phyloP scores from a whole-genome alignment of 2,888 invertebrate species.

The Amphimallon solstitiale region DNA sequence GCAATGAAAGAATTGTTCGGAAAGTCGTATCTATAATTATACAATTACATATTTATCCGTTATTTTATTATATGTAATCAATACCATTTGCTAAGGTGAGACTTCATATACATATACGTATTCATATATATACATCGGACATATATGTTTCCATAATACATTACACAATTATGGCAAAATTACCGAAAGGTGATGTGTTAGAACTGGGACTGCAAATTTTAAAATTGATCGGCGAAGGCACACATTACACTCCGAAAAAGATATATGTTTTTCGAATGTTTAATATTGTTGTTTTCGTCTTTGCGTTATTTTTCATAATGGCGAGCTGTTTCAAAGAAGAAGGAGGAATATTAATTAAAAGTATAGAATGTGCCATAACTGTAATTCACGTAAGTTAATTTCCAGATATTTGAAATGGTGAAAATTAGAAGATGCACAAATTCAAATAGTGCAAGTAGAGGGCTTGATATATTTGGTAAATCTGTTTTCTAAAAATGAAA shows the following conservation, averaged over 20 bases:
- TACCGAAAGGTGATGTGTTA: slow-evolving; percentile 25
- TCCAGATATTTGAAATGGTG: too few relatives aligned
- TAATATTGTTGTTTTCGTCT: slow-evolving; percentile 3
- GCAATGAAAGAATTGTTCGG: too few relatives aligned
- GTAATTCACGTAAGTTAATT: slow-evolving; percentile 4
- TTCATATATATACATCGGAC: too few relatives aligned
- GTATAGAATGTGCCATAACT: slow-evolving; percentile 5
- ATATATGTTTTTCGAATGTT: slow-evolving; percentile 7
- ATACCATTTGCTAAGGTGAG: too few relatives aligned
- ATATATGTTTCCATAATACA: too few relatives aligned
- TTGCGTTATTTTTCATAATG: not conserved
- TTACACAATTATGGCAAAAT: not conserved
- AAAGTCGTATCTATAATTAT: too few relatives aligned
- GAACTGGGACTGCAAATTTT: slow-evolving; percentile 16
- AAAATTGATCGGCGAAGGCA: slow-evolving; percentile 21
- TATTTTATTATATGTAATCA: too few relatives aligned
- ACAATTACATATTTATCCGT: too few relatives aligned
- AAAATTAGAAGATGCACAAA: too few relatives aligned
- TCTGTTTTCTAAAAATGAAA: too few relatives aligned
- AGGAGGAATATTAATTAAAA: not conserved
- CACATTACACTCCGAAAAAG: slow-evolving; percentile 13
- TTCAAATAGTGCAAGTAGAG: not conserved
- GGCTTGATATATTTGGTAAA: not conserved
- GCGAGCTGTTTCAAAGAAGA: not conserved
- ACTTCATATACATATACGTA: too few relatives aligned